Percentiles rank a stretch among this genome's conserved stretches.
Conservation (phyloP, 2,797 vertebrate species). For the Tapirus indicus region DNA sequence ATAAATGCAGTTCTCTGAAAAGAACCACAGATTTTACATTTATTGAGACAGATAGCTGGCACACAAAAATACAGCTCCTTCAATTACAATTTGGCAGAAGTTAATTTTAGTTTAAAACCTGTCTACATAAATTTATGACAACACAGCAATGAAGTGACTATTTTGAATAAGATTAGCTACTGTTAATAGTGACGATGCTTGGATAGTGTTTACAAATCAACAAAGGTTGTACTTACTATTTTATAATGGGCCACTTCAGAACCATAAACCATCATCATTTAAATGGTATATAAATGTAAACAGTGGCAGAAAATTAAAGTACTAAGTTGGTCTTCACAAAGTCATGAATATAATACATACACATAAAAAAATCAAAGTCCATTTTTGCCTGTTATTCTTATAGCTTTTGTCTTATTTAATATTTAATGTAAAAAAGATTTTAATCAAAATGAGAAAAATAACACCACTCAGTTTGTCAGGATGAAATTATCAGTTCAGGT, state of each 20-base stretch:
- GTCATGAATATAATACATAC: conserved; percentile 77
- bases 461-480: not conserved
- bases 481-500: not conserved
- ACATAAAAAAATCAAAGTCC: conserved; percentile 67
- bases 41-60: conserved; percentile 88
- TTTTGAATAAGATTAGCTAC: conserved; percentile 88
- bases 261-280: conserved; percentile 83
- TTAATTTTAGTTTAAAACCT: conserved; percentile 88
- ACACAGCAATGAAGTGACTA: conserved; percentile 85
- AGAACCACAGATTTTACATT: conserved; percentile 85
- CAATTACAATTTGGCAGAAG: conserved; percentile 88
- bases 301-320: conserved; percentile 78
- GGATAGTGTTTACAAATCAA: conserved; percentile 86
- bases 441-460: conserved; percentile 32
- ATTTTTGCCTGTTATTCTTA: conserved; percentile 32
- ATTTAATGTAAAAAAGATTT: conserved; percentile 51
- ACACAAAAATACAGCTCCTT: conserved; percentile 86
- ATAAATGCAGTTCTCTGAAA: conserved; percentile 86
- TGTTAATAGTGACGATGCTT: conserved; percentile 82
- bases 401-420: conserved; percentile 34
- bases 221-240: conserved; percentile 82
- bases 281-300: conserved; percentile 84
- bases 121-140: conserved; percentile 86
- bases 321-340: conserved; percentile 79
- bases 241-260: conserved; percentile 84